These are phyloP conservation scores for Polypterus bichir DNA, from an alignment of 2,113 vertebrate species.

Conservation along the genomic window DNA sequence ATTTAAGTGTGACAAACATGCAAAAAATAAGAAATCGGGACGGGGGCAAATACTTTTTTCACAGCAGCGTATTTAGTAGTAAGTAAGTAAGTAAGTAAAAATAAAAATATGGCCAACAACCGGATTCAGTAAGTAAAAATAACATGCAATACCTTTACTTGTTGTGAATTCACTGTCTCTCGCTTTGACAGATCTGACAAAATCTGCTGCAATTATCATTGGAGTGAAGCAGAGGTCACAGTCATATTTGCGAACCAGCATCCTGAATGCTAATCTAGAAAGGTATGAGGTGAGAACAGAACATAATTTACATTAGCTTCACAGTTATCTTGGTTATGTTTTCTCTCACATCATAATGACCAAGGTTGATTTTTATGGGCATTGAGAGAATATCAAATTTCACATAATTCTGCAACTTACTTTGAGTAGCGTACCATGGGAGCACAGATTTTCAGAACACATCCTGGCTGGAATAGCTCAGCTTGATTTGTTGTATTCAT, in stretches of 20 bases:
- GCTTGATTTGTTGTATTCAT: conserved; percentile 40
- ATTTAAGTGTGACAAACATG: too few relatives aligned
- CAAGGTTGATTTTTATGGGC: too few relatives aligned
- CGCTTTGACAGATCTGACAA: conserved; percentile 82
- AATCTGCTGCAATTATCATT: conserved; percentile 91
- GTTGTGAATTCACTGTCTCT: conserved; percentile 97
- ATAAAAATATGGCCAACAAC: too few relatives aligned
- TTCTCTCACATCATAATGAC: too few relatives aligned
- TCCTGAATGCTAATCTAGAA: conserved; percentile 79
- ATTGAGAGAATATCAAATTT: not conserved
- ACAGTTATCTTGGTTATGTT: not conserved
- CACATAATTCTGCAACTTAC: conserved; percentile 47
- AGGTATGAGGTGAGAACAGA: conserved; percentile 10
- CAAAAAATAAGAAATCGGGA: too few relatives aligned
- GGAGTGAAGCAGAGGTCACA: conserved; percentile 94
- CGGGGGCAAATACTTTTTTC: too few relatives aligned
- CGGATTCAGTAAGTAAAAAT: not conserved
- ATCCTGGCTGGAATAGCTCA: conserved; percentile 72
- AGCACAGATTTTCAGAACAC: conserved; percentile 75
- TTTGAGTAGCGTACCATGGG: conserved; percentile 98
- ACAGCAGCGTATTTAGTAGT: too few relatives aligned
- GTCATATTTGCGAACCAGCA: conserved; percentile 77
- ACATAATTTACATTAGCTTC: too few relatives aligned
- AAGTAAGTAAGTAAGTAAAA: too few relatives aligned
- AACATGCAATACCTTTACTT: conserved; percentile 52